Base-by-base conservation (phyloP, 1,140 invertebrate genomes). In the Catajapyx aquilonaris region DNA sequence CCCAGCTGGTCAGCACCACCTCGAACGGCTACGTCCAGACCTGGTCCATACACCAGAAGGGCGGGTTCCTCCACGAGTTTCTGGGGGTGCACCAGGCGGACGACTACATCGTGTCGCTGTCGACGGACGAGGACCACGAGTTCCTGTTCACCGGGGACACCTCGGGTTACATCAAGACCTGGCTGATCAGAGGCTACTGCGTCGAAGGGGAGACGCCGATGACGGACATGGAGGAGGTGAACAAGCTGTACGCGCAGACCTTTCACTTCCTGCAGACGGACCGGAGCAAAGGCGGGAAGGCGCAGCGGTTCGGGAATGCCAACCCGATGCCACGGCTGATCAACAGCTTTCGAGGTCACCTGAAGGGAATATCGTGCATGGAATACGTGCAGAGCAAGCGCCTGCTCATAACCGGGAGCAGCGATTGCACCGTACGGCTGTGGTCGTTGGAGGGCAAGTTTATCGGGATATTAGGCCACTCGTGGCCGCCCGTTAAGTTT, bases 251-350 rank as follows among this genome's bases (percentile, higher is more conserved):
- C 17, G 59, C 68, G 20, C 41, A 72, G 39, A 60, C 65, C 46
- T 81, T 81, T 53, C 69, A 75, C 41, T 81, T 79, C 52, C 50
- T 76, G 51, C 68, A 67, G 60, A 64, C 62, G 25, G 69, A 74
- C 40, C 57, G 61, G 36, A 50, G 58, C 37, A 42, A 61, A 33
- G 68, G 71, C 59, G 73, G 37, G n/a, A n/a, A n/a, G n/a, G 73
- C 74, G 21, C 71, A 72, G 53, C 59, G 68, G 44, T 56, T 64
- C 31, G 56, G 65, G 16, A 57, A 57, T 39, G 51, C 60, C 48
- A 71, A 76, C 53, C 51, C 58, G 0, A 52, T 65, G 33, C 76
- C 76, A 2, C 46, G 71, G 32, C 56, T 81, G 30, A 58, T 80
- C 11, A 71, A 62, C 48, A 69, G 69, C 35, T 70, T 65, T 48